A percentile compares a stretch with the other conserved stretches of the same genome.
Conservation (phyloP, 2,888 invertebrate genomes). For the Hipparchia semele region DNA sequence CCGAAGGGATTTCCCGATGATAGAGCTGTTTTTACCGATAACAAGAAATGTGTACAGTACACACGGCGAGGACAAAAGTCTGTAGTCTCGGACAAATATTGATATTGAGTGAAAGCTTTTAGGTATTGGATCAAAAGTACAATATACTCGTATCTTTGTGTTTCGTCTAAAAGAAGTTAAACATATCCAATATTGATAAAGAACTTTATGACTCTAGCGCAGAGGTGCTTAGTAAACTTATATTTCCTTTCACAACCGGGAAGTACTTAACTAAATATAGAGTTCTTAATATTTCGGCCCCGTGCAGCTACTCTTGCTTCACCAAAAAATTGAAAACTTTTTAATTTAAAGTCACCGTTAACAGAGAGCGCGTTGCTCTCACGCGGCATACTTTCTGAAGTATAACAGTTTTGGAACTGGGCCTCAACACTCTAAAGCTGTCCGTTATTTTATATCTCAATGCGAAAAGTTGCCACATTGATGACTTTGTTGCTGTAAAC, state of each 20-base stretch:
- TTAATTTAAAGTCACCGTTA: not conserved
- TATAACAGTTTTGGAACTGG: constrained; percentile 6
- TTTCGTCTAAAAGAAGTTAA: not conserved
- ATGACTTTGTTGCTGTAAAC: not conserved
- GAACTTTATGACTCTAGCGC: too few species aligned
- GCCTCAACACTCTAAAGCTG: constrained; percentile 8
- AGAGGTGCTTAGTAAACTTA: too few species aligned
- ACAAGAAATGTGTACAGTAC: constrained; percentile 28
- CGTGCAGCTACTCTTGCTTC: not conserved
- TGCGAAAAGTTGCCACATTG: constrained; percentile 10
- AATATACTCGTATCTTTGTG: not conserved
- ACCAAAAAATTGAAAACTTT: not conserved
- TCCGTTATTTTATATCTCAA: constrained; percentile 12
- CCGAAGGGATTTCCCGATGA: constrained; percentile 51
- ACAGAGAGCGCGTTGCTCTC: not conserved
- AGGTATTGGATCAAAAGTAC: not conserved
- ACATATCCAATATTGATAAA: not conserved
- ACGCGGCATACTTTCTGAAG: not conserved
- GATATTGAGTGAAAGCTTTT: not conserved
- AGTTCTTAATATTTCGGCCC: too few species aligned
- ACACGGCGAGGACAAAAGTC: not conserved
- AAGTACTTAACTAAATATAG: too few species aligned
- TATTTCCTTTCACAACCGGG: too few species aligned
- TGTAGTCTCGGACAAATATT: not conserved
- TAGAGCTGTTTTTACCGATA: constrained; percentile 46